Evolutionary conservation across 2,888 invertebrate genomes (phyloP), one percentile per base, ranked within the genome.

Genomic region (Drosophila bunnanda): DNA sequence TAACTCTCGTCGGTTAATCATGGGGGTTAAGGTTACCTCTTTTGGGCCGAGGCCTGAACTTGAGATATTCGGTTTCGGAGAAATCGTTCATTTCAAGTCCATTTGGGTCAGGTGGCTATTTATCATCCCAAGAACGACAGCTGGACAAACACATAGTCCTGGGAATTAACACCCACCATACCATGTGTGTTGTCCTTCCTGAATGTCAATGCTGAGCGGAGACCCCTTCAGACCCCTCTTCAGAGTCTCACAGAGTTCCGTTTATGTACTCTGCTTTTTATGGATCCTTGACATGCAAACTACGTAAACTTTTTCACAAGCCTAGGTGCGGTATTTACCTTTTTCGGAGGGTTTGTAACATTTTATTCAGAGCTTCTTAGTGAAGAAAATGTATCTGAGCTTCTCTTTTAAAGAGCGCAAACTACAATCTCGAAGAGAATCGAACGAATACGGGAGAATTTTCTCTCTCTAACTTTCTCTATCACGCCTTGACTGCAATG

Each of bases 231-330:
- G n/a, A n/a, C n/a, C 17, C 10, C 38, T 41, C 20, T 20, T 12
- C 25, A 7, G 32, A 54, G 36, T 38, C 22, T 38, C 22, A 4
- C 17, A 7, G 2, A 34, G 67, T 54, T 70, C 34, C 48, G 53
- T 46, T 54, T 22, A 53, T 67, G 41, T 41, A 60, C 48, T 64
- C 41, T 53, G 41, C 55, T 67, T 68, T 86, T 83, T 79, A 84
- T 84, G 71, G 79, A 55, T 75, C 71, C 79, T 84, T 79, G 72
- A 77, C 87, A 84, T 81, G 83, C 87, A 75, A 83, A 76, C 75
- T 28, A n/a, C 13, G 5, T 32, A 22, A 43, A 68, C 48, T 39
- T 58, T 34, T 38, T 7, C 48, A 12, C 48, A 61, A 20, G 2
- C 2, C 4, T 25, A 9, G 2, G 10, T 13, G 9, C 15, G 25